A percentile compares a stretch with the other conserved stretches of the same genome.
Evolutionary conservation across 2,113 vertebrate species (phyloP).

Genomic region (Neolamprologus modestus): DNA sequence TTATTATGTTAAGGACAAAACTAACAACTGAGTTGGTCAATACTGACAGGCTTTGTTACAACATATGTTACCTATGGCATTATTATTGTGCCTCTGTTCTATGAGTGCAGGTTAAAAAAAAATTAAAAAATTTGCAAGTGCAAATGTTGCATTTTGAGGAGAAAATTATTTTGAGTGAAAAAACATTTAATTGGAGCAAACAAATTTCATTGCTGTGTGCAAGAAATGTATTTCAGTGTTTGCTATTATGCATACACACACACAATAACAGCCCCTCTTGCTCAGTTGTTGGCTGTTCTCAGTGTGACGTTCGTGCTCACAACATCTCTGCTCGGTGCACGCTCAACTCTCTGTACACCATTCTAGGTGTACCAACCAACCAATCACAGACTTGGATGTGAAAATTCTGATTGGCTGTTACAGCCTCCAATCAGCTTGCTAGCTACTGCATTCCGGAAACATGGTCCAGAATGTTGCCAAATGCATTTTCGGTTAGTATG

Average conservation of each 20-base stretch:
- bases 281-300: neutral
- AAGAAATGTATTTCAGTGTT: neutral
- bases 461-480: neutral
- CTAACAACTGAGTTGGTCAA: fast-evolving
- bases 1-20: neutral
- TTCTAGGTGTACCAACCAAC: fast-evolving
- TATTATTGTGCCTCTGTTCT: neutral
- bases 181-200: fast-evolving
- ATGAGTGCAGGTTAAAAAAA: neutral
- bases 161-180: fast-evolving
- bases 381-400: neutral
- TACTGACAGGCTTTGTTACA: neutral
- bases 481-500: neutral
- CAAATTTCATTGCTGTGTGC: neutral
- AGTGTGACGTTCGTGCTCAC: neutral
- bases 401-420: neutral
- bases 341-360: neutral
- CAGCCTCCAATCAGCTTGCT: neutral
- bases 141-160: neutral
- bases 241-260: neutral
- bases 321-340: fast-evolving
- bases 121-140: fast-evolving
- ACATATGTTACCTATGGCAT: fast-evolving
- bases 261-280: neutral
- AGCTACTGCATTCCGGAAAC: neutral